These are phyloP conservation scores for Phalacrocorax carbo DNA, from an alignment of 2,113 vertebrate species.

Conservation along the genomic window DNA sequence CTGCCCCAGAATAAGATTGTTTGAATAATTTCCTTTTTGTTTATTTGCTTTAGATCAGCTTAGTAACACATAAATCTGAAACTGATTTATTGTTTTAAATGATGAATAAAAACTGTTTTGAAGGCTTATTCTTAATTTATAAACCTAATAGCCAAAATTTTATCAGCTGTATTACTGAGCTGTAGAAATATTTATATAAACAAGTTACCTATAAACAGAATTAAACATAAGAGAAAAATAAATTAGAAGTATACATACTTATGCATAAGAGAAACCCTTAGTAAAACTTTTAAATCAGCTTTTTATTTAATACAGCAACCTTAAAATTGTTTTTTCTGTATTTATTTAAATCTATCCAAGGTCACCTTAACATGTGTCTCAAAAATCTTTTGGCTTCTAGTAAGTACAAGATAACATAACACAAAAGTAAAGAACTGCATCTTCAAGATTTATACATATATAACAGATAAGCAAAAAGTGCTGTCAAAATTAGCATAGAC, in stretches of 20 bases:
- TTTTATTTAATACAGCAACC: not conserved
- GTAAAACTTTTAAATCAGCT: not conserved
- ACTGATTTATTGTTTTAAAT: not conserved
- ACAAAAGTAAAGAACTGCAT: not conserved
- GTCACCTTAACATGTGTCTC: not conserved
- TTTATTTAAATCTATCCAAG: not conserved
- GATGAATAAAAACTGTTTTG: not conserved
- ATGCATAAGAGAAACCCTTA: not conserved
- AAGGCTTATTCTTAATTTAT: not conserved
- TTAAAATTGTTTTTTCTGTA: not conserved
- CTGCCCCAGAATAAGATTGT: not conserved
- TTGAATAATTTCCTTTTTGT: not conserved
- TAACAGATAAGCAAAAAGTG: not conserved
- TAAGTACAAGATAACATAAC: not conserved
- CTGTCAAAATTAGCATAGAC: not conserved
- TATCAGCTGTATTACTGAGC: not conserved
- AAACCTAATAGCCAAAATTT: not conserved
- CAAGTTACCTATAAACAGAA: not conserved
- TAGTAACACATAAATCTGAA: not conserved
- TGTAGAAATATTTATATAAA: not conserved
- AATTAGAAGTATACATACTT: not conserved
- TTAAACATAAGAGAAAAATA: not conserved
- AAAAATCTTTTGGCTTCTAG: not conserved
- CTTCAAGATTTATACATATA: not conserved
- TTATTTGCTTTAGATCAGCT: not conserved